Evolutionary conservation across 2,113 vertebrate genomes (phyloP).

Genomic region (Nyctereutes procyonoides): DNA sequence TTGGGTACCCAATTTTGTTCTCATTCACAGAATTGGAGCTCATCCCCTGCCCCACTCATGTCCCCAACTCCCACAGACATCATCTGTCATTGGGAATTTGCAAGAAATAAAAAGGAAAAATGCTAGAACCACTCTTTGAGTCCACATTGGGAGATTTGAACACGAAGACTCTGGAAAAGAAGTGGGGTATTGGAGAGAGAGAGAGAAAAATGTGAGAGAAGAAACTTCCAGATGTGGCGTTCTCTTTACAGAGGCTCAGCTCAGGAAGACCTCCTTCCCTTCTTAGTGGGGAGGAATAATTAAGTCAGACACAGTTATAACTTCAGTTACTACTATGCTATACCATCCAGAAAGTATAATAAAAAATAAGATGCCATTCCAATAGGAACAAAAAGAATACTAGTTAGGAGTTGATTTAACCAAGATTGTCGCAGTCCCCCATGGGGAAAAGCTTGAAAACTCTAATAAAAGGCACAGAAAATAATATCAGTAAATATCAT

Average conservation of each 20-base stretch:
- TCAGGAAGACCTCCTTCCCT: not conserved
- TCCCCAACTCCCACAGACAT: not conserved
- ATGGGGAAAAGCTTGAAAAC: constrained; percentile 26
- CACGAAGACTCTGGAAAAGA: not conserved
- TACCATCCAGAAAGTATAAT: constrained; percentile 4
- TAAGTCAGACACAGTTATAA: not conserved
- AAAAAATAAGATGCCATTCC: not conserved
- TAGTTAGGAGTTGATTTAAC: constrained; percentile 47
- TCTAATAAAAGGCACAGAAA: constrained; percentile 14
- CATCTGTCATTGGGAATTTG: not conserved
- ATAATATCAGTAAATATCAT: constrained; percentile 10
- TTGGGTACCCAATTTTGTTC: not conserved
- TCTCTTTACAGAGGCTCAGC: not conserved
- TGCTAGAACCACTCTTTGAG: not conserved
- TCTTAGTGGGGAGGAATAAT: not conserved
- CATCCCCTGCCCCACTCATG: not conserved
- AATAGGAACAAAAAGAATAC: not conserved
- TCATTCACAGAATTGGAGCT: not conserved
- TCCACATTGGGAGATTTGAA: not conserved
- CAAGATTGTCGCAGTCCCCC: not conserved
- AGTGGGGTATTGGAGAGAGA: not conserved
- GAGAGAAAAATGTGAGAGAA: not conserved
- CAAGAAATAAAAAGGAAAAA: not conserved
- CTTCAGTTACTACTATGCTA: not conserved
- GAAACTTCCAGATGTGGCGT: not conserved